phyloP scores from a whole-genome alignment of 2,888 invertebrate species.

The Seira musarum region DNA sequence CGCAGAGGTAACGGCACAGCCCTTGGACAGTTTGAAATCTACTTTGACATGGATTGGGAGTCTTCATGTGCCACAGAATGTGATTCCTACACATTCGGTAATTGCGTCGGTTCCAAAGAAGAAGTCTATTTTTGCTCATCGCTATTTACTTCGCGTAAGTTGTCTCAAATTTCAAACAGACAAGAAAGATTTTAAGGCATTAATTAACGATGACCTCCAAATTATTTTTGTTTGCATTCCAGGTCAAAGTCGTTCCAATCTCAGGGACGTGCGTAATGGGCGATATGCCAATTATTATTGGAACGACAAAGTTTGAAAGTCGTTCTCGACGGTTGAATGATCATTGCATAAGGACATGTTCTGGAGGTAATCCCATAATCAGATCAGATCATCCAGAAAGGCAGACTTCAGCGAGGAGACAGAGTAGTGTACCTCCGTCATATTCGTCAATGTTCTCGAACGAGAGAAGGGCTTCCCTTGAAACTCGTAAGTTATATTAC shows the following conservation, averaged over 20 bases:
- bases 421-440: constrained; percentile 41
- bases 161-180: background rate
- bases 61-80: constrained; percentile 38
- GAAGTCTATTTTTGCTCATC: constrained; percentile 45
- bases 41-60: constrained; percentile 48
- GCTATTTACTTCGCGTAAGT: constrained; percentile 36
- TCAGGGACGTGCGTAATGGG: constrained; percentile 29
- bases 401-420: constrained; percentile 14
- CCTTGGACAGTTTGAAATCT: constrained; percentile 23
- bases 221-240: background rate
- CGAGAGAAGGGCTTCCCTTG: constrained; percentile 31
- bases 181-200: no score
- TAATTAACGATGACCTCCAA: background rate
- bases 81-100: constrained; percentile 43
- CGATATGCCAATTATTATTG: constrained; percentile 39
- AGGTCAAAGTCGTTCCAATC: constrained; percentile 36
- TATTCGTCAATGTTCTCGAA: constrained; percentile 16
- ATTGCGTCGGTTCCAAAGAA: constrained; percentile 35
- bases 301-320: constrained; percentile 42
- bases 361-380: background rate
- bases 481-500: constrained; percentile 35
- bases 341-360: constrained; percentile 20
- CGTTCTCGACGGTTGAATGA: constrained; percentile 21
- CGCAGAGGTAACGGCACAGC: constrained; percentile 19
- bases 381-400: background rate